These are phyloP conservation scores for Drosophila pectinifera DNA, from an alignment of 1,140 invertebrate genomes.

Conservation along the genomic window DNA sequence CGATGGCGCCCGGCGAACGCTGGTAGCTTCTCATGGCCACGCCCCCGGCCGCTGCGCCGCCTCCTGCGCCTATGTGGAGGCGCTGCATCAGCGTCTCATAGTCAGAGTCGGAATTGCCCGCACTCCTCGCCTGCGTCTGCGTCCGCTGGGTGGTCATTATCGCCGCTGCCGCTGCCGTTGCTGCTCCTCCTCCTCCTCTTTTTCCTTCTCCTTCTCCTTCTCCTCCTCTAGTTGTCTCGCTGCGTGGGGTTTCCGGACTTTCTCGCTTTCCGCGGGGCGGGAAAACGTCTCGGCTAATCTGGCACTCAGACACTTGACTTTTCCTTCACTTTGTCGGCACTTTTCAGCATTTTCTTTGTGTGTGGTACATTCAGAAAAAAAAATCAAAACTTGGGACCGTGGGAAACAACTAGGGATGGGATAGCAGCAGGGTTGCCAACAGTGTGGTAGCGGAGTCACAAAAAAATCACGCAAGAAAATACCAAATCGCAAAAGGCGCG, in stretches of 20 bases:
- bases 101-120: conserved; percentile 60
- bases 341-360: conserved; percentile 39
- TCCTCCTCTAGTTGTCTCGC: conserved; percentile 11
- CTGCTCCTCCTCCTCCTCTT: conserved; percentile 2
- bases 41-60: conserved; percentile 14
- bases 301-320: conserved; percentile 20
- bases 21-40: conserved; percentile 43
- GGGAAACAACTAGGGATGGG: conserved; percentile 15
- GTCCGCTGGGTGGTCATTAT: conserved; percentile 74
- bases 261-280: conserved; percentile 19
- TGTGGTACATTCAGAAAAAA: conserved; percentile 14
- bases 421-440: neutral
- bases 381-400: conserved; percentile 33
- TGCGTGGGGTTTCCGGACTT: conserved; percentile 17
- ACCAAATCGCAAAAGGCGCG: too few species aligned
- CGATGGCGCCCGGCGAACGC: conserved; percentile 59
- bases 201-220: neutral
- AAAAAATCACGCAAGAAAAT: too few species aligned
- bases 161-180: conserved; percentile 7
- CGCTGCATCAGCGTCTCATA: conserved; percentile 82
- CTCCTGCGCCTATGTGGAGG: conserved; percentile 60
- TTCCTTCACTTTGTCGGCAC: conserved; percentile 20
- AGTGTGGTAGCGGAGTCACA: neutral
- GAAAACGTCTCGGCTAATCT: conserved; percentile 10
- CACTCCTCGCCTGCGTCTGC: conserved; percentile 58